Evolutionary conservation across 2,113 vertebrate species (phyloP).

Genomic region (Orycteropus afer): DNA sequence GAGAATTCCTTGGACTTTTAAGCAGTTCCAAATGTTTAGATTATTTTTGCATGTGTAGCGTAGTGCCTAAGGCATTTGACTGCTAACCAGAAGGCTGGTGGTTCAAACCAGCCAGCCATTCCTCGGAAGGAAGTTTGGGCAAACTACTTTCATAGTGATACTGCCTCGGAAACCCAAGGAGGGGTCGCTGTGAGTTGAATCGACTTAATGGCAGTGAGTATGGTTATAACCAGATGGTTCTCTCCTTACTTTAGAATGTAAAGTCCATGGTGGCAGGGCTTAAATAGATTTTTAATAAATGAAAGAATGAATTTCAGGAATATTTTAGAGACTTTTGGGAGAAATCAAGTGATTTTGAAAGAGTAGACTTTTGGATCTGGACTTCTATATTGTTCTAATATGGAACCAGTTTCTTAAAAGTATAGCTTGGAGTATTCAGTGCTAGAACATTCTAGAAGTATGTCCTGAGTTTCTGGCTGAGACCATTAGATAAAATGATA

Average conservation of each 20-base stretch:
- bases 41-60: not conserved
- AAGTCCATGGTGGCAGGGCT: not conserved
- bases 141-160: too few relatives aligned
- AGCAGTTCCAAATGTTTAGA: not conserved
- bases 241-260: not conserved
- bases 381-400: not conserved
- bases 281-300: not conserved
- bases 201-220: too few relatives aligned
- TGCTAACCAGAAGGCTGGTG: too few relatives aligned
- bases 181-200: too few relatives aligned
- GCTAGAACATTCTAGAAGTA: not conserved
- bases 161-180: too few relatives aligned
- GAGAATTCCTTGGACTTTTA: constrained; percentile 20
- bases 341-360: not conserved
- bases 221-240: not conserved
- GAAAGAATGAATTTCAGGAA: not conserved
- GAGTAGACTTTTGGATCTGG: not conserved
- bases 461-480: not conserved
- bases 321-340: not conserved
- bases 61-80: too few relatives aligned
- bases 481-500: not conserved
- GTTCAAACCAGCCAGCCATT: too few relatives aligned
- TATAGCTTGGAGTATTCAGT: not conserved
- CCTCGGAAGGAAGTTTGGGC: too few relatives aligned
- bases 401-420: not conserved